These are phyloP conservation scores for Drosophila pseudoobscura DNA, from an alignment of 1,140 invertebrate genomes.

Conservation along the genomic window DNA sequence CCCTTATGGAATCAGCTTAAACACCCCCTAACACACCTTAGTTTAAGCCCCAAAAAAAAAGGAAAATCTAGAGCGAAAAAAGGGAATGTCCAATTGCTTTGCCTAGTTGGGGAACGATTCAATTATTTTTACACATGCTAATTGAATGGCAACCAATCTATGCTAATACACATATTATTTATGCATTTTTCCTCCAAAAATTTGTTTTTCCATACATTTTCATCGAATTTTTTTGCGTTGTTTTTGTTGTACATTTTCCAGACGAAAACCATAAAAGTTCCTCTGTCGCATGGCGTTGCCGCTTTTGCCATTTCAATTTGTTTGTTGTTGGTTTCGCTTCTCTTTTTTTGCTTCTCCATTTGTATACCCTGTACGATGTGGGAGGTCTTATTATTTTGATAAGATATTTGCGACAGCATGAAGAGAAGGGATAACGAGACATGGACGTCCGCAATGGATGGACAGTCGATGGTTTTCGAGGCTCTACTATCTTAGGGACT, in stretches of 20 bases:
- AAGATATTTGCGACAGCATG: too few relatives aligned
- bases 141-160: constrained; percentile 65
- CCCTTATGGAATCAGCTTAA: too few relatives aligned
- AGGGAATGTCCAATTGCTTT: constrained; percentile 7
- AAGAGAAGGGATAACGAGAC: too few relatives aligned
- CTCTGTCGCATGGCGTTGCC: constrained; percentile 17
- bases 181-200: constrained; percentile 57
- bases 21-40: neutral
- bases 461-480: too few relatives aligned
- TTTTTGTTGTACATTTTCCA: constrained; percentile 41
- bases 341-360: constrained; percentile 17
- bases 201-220: constrained; percentile 21
- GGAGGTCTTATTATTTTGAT: too few relatives aligned
- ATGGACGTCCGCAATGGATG: too few relatives aligned
- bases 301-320: constrained; percentile 66
- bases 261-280: constrained; percentile 58
- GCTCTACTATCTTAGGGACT: too few relatives aligned
- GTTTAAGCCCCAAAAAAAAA: too few relatives aligned
- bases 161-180: constrained; percentile 70
- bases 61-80: neutral
- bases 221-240: neutral
- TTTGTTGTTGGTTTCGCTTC: constrained; percentile 55
- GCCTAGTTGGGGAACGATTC: constrained; percentile 15
- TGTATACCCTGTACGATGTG: too few relatives aligned
- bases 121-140: constrained; percentile 67